Evolutionary conservation across 2,113 vertebrate species (phyloP).

Genomic region (Nematolebias whitei): DNA sequence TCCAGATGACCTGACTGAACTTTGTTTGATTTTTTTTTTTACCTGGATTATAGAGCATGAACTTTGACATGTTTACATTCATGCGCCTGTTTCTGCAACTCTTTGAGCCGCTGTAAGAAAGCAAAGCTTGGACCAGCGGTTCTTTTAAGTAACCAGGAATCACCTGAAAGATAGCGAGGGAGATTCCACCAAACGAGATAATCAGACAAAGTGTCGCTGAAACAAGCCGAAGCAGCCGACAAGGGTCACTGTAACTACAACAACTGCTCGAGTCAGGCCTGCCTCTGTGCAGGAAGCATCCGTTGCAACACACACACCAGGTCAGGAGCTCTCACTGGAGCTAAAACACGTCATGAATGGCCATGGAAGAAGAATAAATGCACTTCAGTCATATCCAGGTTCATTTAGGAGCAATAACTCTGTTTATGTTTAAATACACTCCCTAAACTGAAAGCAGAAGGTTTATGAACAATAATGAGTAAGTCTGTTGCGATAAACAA

Average conservation of each 20-base stretch:
- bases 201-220: conserved; percentile 11
- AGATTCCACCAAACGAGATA: conserved; percentile 7
- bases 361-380: no score
- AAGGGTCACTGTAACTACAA: no score
- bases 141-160: conserved; percentile 49
- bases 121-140: conserved; percentile 33
- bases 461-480: no score
- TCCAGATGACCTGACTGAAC: no score
- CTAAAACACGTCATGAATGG: no score
- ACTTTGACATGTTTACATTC: conserved; percentile 28
- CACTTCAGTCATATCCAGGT: no score
- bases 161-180: conserved; percentile 37
- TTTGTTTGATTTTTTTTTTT: no score
- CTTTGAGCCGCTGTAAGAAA: neutral
- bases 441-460: no score
- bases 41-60: no score
- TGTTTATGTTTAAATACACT: no score
- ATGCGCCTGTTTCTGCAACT: conserved; percentile 12
- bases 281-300: neutral
- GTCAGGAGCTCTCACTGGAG: neutral
- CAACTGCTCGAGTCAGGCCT: neutral
- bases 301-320: neutral
- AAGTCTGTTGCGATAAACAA: no score
- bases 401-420: no score
- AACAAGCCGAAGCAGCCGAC: conserved; percentile 19